Base-by-base conservation (phyloP, 2,888 invertebrate genomes). In the Clepsis dumicolana region DNA sequence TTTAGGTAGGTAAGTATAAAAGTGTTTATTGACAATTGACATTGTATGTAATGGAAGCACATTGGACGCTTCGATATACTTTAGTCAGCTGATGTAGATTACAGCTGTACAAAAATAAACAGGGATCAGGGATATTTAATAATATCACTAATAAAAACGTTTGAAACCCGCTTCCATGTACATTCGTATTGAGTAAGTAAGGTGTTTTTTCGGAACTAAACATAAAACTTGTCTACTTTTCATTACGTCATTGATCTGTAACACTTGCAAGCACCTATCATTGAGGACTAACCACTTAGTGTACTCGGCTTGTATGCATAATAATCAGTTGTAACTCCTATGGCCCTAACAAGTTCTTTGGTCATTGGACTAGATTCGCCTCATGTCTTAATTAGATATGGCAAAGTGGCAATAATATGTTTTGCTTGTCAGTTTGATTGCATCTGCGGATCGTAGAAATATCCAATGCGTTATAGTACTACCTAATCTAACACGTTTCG, bases 341-440 rank as follows among this genome's bases (percentile, higher is more conserved):
- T 65, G 70, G 65, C n/a, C 16, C 53, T 57, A 60, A 18, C 70
- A 24, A 65, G 70, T 70, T 70, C 65, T 70, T 68, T 65, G 44
- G 29, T 52, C 52, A 65, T 38, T 65, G 64, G 12, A 52, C 68
- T 73, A 64, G 69, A 68, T 54, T 72, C 48, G 69, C 61, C 75
- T 70, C 71, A 77, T 72, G 77, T 78, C 77, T 80, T 81, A 82
- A 84, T 85, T 84, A 83, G 81, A 80, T 80, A 82, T 77, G 75
- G 73, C 50, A 77, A 75, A 80, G 77, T 77, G 72, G 72, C 75
- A 64, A 73, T 81, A 78, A 84, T 77, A 77, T 76, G 78, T 83
- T 83, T 87, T 82, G 84, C 83, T 80, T 74, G 73, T 74, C 65
- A 57, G 56, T 77, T 81, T 81, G 75, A 83, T 84, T 77, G 84